Percentiles rank a stretch among this genome's conserved stretches.
Conservation (phyloP, 2,888 invertebrate species). For the Lasioglossum calceatum region DNA sequence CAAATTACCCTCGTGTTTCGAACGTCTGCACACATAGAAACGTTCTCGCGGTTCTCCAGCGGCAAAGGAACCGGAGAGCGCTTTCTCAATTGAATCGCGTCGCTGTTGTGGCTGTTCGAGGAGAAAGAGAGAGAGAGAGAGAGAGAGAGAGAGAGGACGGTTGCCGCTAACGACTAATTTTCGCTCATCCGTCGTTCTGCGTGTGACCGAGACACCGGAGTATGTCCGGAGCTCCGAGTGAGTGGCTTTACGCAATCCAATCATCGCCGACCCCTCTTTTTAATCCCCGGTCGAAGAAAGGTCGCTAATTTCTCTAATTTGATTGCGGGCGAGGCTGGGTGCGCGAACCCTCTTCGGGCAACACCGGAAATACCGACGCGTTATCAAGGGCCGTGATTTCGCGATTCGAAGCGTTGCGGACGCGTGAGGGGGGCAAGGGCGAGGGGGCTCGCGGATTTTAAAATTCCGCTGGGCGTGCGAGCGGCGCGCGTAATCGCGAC, state of each 20-base stretch:
- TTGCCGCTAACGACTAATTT: constrained; percentile 57
- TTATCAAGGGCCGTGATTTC: constrained; percentile 60
- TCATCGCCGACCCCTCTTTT: constrained; percentile 38
- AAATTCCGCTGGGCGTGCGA: constrained; percentile 52
- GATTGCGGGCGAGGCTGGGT: constrained; percentile 70
- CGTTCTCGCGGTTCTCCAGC: neutral
- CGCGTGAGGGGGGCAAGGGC: neutral
- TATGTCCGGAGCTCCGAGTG: constrained; percentile 13
- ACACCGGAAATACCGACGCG: constrained; percentile 64
- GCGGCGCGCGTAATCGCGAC: constrained; percentile 53
- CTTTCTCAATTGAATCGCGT: constrained; percentile 12
- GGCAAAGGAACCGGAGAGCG: neutral
- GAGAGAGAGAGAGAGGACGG: neutral
- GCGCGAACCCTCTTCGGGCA: constrained; percentile 61
- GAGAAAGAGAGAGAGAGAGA: neutral
- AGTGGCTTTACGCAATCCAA: constrained; percentile 51
- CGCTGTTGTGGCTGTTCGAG: constrained; percentile 11
- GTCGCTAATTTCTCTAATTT: constrained; percentile 76
- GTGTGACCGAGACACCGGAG: constrained; percentile 37
- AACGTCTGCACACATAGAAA: neutral
- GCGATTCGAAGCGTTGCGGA: constrained; percentile 32
- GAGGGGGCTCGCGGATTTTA: constrained; percentile 36
- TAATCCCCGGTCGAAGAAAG: constrained; percentile 47
- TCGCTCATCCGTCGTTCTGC: constrained; percentile 40
- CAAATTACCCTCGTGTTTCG: neutral